Percentiles rank a stretch among this genome's conserved stretches.
Conservation (phyloP, 2,888 invertebrate genomes). For the Ochlodes sylvanus region DNA sequence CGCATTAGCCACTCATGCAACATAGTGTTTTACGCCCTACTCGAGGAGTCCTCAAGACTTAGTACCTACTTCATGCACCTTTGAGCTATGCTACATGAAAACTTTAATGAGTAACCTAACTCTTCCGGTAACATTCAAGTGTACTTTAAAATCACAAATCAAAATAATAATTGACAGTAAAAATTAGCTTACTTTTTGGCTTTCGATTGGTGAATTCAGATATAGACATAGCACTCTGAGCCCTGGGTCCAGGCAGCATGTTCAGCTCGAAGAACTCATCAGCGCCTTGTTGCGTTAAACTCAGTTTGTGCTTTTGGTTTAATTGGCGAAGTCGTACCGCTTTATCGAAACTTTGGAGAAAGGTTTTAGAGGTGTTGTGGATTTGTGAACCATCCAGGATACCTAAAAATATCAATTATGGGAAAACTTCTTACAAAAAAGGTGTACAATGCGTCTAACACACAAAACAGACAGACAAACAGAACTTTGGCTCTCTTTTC, state of each 20-base stretch:
- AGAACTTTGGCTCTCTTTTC: too few species aligned
- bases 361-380: slow-evolving; percentile 84
- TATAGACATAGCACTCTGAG: slow-evolving; percentile 64
- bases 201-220: slow-evolving; percentile 60
- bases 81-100: too few species aligned
- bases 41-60: too few species aligned
- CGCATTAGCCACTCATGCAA: too few species aligned
- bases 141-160: not conserved
- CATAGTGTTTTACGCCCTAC: too few species aligned
- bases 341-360: slow-evolving; percentile 86
- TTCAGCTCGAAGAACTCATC: slow-evolving; percentile 76
- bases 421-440: too few species aligned
- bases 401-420: slow-evolving; percentile 66
- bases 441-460: too few species aligned
- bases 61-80: too few species aligned
- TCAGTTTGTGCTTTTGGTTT: slow-evolving; percentile 66
- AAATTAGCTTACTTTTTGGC: slow-evolving; percentile 56
- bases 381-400: slow-evolving; percentile 86
- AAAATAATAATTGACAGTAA: not conserved
- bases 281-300: slow-evolving; percentile 56
- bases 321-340: slow-evolving; percentile 79
- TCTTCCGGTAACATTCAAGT: too few species aligned
- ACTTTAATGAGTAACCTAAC: too few species aligned
- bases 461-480: too few species aligned
- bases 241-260: slow-evolving; percentile 67